These are phyloP conservation scores for Atta cephalotes DNA, from an alignment of 1,140 invertebrate genomes.

Conservation along the genomic window DNA sequence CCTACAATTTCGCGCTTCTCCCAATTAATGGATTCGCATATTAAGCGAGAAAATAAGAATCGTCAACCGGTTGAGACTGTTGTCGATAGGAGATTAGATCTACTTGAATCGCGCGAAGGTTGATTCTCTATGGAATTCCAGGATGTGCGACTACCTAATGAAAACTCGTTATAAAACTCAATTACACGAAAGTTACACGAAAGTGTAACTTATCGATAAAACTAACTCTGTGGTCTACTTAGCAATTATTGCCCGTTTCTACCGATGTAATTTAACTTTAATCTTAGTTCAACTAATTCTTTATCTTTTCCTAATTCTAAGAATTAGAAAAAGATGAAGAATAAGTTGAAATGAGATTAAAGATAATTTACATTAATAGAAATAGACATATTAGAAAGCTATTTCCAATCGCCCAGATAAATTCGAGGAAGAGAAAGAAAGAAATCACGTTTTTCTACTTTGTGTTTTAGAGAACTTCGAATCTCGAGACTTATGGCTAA, in stretches of 20 bases:
- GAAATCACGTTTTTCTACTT: neutral
- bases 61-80: neutral
- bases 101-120: neutral
- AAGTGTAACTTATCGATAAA: neutral
- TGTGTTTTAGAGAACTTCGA: neutral
- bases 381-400: neutral
- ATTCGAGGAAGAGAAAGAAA: neutral
- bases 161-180: neutral
- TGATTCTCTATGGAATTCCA: neutral
- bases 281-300: too few species aligned
- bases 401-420: neutral
- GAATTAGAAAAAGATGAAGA: too few species aligned
- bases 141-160: neutral
- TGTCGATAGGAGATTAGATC: neutral
- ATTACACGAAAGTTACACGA: neutral
- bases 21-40: constrained; percentile 32
- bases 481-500: neutral
- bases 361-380: too few species aligned
- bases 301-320: too few species aligned
- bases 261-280: too few species aligned
- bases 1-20: constrained; percentile 37
- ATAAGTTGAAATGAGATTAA: too few species aligned
- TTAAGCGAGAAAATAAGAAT: constrained; percentile 5
- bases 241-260: neutral
- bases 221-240: neutral